phyloP scores from a whole-genome alignment of 2,888 invertebrate species.

The Unio pictorum region DNA sequence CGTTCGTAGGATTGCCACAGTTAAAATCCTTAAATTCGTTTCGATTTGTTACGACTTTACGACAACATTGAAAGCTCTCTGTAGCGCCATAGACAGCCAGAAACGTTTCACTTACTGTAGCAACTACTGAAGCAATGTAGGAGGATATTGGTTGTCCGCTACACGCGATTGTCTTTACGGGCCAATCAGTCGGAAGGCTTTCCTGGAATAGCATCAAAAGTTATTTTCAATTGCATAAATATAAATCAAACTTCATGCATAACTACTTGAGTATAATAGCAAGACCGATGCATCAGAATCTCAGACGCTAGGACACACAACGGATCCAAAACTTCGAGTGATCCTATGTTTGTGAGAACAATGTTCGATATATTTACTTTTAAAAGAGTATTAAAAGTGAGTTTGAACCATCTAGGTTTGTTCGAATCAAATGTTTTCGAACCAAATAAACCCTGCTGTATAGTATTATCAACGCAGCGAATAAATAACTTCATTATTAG shows the following conservation, averaged over 20 bases:
- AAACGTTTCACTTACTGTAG: background rate
- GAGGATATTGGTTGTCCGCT: slow-evolving; percentile 4
- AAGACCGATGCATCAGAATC: too few relatives aligned
- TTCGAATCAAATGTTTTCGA: too few relatives aligned
- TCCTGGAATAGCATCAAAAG: slow-evolving; percentile 2
- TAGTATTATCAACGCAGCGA: too few relatives aligned
- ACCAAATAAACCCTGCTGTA: too few relatives aligned
- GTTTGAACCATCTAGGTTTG: too few relatives aligned
- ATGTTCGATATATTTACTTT: too few relatives aligned
- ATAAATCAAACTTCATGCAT: background rate
- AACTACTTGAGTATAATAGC: background rate
- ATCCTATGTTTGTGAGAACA: too few relatives aligned
- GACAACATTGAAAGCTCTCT: background rate
- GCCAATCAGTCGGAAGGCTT: background rate
- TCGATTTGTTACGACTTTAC: background rate
- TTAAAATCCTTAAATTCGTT: slow-evolving; percentile 2
- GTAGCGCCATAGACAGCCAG: background rate
- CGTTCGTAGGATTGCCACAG: background rate
- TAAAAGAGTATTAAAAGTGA: too few relatives aligned
- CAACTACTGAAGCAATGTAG: background rate
- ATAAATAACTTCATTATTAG: too few relatives aligned
- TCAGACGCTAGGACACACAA: too few relatives aligned
- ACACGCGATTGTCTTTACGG: background rate
- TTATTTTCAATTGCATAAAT: background rate
- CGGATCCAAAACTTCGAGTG: too few relatives aligned